Conservation (phyloP, 2,888 invertebrate species). For the Hydriomena furcata region DNA sequence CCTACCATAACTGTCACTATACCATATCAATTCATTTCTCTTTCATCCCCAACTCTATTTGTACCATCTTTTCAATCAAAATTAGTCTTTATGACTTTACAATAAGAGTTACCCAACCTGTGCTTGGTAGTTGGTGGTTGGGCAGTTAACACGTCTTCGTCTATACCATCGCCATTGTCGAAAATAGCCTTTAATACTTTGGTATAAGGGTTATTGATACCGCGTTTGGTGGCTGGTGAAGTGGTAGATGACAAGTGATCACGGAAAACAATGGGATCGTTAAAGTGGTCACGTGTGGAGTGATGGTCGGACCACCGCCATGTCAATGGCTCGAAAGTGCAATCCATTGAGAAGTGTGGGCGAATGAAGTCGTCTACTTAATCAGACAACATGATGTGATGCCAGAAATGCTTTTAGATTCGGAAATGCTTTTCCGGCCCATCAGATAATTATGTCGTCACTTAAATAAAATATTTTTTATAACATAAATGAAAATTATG, state of each 20-base stretch:
- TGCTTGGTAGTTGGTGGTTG: background rate
- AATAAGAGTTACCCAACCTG: constrained; percentile 33
- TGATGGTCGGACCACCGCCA: constrained; percentile 75
- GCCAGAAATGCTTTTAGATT: constrained; percentile 12
- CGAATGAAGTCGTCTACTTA: constrained; percentile 23
- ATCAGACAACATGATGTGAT: constrained; percentile 12
- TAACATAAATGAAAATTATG: too few relatives aligned
- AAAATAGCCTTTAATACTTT: constrained; percentile 43
- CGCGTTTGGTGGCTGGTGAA: constrained; percentile 33
- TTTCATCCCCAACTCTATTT: constrained; percentile 39
- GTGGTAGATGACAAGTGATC: constrained; percentile 70
- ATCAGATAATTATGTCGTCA: background rate
- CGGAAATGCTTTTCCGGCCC: constrained; percentile 3
- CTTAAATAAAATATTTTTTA: too few relatives aligned
- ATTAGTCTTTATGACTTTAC: constrained; percentile 40
- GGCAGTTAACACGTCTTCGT: background rate
- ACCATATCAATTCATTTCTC: constrained; percentile 66
- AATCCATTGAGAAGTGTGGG: constrained; percentile 25
- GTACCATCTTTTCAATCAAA: constrained; percentile 26
- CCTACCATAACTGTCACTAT: constrained; percentile 68
- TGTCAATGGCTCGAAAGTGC: constrained; percentile 54
- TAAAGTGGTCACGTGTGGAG: constrained; percentile 68
- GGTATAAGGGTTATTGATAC: constrained; percentile 30
- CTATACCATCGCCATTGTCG: constrained; percentile 4
- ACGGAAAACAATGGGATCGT: constrained; percentile 77